Base-by-base conservation (phyloP, 1,140 invertebrate species). In the Oryctes rhinoceros region DNA sequence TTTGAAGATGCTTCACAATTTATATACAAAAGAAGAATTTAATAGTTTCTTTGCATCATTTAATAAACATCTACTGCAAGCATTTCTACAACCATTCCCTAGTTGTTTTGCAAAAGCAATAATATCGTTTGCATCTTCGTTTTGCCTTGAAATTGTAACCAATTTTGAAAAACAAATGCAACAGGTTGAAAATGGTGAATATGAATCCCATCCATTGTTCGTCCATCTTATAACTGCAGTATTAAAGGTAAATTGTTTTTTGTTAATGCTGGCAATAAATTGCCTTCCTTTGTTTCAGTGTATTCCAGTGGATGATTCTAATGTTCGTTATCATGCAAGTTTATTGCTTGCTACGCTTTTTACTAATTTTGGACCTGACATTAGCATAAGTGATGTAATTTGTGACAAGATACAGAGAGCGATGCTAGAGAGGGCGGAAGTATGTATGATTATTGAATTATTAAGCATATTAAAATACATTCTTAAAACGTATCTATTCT, bases 381-480 rank as follows among this genome's bases (percentile, higher is more conserved):
- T 67, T 20, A 67, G 20, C 20, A 67, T 67, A 67, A 67, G 65
- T 35, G 65, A 67, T 67, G 65, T 11, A 67, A 67, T 67, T 30
- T 67, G 65, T 24, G 65, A 67, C 35, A 35, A 13, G 10, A 67
- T 67, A 30, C 65, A 67, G 18, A 67, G 10, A 35, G 18, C 65
- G 24, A 67, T 67, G 65, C 18, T 67, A 24, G 18, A 67, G 20
- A 18, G 65, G 35, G 49, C 49, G 2, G 13, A 13, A 53, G 49
- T 53, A 53, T 44, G 39, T 44, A 44, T 5, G 9, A 44, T 44
- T 10, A 7, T 44, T 44, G 39, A 44, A 44, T 44, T 44, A 44
- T 44, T 7, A 4, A 44, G 5, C 39, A 4, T 44, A 44, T 44
- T 44, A 44, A 30, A 30, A 30, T 30, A 30, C 24, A 10, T 44